These are phyloP conservation scores for Dermatemys mawii DNA, from an alignment of 2,113 vertebrate genomes.

Conservation along the genomic window DNA sequence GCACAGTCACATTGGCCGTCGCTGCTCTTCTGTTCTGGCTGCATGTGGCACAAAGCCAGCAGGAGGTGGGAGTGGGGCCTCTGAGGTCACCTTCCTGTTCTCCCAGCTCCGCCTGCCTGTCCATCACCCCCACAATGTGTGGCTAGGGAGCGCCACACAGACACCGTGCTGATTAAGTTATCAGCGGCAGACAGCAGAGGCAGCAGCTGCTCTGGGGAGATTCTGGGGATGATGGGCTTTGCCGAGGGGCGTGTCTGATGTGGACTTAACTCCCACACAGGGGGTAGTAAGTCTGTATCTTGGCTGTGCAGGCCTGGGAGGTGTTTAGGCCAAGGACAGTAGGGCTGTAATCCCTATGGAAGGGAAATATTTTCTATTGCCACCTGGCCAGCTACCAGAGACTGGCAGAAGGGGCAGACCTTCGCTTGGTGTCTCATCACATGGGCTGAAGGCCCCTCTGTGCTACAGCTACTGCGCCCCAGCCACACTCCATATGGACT, in stretches of 20 bases:
- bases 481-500: background rate
- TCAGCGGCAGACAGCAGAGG: background rate
- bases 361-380: background rate
- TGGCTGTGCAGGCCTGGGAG: background rate
- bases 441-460: background rate
- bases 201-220: background rate
- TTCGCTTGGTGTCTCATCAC: too few relatives aligned
- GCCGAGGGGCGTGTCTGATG: background rate
- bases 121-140: background rate
- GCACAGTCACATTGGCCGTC: fast-evolving
- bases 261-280: background rate
- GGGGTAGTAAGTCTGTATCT: fast-evolving
- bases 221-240: background rate
- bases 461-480: background rate
- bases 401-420: background rate
- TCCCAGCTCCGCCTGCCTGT: background rate
- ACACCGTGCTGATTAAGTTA: constrained; percentile 24
- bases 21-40: background rate
- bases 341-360: background rate
- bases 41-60: too few relatives aligned
- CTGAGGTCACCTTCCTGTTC: background rate
- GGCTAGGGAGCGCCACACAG: background rate
- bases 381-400: background rate
- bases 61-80: background rate
- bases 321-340: fast-evolving